Evolutionary conservation across 2,797 vertebrate genomes (phyloP), one percentile per base, ranked within the genome.

Genomic region (Xenentodon cancila): DNA sequence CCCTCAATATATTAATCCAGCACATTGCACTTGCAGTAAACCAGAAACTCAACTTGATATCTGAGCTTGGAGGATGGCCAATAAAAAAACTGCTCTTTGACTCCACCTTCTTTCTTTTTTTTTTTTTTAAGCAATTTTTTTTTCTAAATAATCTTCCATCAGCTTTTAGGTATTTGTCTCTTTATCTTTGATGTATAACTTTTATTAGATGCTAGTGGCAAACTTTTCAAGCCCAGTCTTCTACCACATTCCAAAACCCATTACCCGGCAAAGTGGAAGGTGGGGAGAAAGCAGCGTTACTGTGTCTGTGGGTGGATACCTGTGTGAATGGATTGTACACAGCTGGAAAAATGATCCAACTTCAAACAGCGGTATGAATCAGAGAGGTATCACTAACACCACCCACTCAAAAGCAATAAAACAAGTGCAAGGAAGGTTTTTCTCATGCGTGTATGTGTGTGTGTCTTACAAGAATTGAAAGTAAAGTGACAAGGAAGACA

Each of bases 321-420:
- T 88, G 80, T 47, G 78, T 88, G 82, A 82, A 84, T 79, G 88
- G 86, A 88, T 86, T 84, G 64, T 87, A 82, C 78, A 80, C 78
- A 83, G 81, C 88, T 90, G 82, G 90, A 86, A 89, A 92, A 92
- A 80, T 76, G 88, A 93, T 92, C 89, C 86, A 64, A 90, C 91
- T 92, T 92, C 91, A 91, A 93, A 93, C 87, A 70, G 76, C 18
- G 32, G 81, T 82, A 82, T 88, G 89, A 91, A 88, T 90, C 88
- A 88, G 78, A 79, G 87, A 83, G 78, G 87, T 91, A 93, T 92
- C 89, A 62, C 70, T 90, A 84, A 88, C 89, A 84, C 76, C 84
- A 78, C 90, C 90, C 88, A 88, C 89, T 91, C 89, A 84, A 88
- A 89, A 80, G 86, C 85, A 85, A 88, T 90, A 90, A 90, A 90